Conservation (phyloP, 2,888 invertebrate species). For the Dorcus parallelipipedus region DNA sequence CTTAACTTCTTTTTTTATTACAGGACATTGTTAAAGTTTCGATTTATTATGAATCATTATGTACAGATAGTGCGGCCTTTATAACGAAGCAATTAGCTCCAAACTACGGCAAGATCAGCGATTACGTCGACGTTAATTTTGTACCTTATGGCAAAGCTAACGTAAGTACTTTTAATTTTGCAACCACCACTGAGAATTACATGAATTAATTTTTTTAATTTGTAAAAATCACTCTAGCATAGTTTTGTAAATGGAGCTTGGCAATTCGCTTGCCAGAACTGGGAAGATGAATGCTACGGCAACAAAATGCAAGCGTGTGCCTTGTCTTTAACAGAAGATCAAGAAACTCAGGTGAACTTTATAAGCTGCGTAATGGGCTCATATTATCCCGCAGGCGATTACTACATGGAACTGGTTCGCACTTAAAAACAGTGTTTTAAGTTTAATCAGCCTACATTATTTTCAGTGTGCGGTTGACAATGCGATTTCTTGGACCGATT, state of each 20-base stretch:
- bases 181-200: no score
- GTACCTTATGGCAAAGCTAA: slow-evolving; percentile 54
- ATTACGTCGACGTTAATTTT: slow-evolving; percentile 35
- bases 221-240: not conserved
- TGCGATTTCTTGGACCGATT: slow-evolving; percentile 17
- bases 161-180: slow-evolving; percentile 38
- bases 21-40: slow-evolving; percentile 38
- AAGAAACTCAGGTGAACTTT: slow-evolving; percentile 8
- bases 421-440: not conserved
- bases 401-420: not conserved
- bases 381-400: slow-evolving; percentile 1
- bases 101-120: slow-evolving; percentile 14
- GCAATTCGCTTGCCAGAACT: slow-evolving; percentile 53
- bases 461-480: slow-evolving; percentile 10
- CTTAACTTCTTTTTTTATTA: not conserved
- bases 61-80: slow-evolving; percentile 52
- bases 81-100: slow-evolving; percentile 48
- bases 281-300: slow-evolving; percentile 51
- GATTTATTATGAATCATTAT: slow-evolving; percentile 55
- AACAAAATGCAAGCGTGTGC: slow-evolving; percentile 55
- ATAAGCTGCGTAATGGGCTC: slow-evolving; percentile 13
- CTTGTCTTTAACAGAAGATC: slow-evolving; percentile 36
- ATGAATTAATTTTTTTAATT: not conserved
- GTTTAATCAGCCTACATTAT: not conserved
- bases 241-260: slow-evolving; percentile 29